Evolutionary conservation across 2,888 invertebrate genomes (phyloP), one percentile per base, ranked within the genome.

Genomic region (Steinernema hermaphroditum): DNA sequence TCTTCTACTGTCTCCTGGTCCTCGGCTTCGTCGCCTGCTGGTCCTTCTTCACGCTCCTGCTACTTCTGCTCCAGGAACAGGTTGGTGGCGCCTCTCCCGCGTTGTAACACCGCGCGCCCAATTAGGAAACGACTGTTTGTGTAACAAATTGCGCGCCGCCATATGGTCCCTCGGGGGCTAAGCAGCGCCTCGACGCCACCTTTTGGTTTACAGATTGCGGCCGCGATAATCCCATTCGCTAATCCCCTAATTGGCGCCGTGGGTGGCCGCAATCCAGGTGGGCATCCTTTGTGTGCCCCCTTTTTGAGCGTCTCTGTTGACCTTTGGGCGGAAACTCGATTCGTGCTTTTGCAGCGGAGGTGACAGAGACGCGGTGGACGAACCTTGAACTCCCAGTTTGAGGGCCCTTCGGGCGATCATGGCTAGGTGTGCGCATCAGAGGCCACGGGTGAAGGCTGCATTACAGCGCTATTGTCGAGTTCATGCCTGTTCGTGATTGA

Each of bases 11-110:
- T 24, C 72, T 81, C 2, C 43, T 78, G 29, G 54, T 78, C 12
- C 69, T 85, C 46, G 81, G 76, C 19, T 86, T 86, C 72, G 73
- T 85, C 27, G 44, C 78, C 32, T 68, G 76, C 44, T 86, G 86
- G 86, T 78, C 77, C 72, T 75, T 83, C 34, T 72, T 87, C 34
- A 85, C 86, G 4, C 34, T 86, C 19, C 57, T 79, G 22, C 79
- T 86, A 43, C 74, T 87, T 1, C 80, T 80, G 41, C 73, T 82
- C 24, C 83, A 85, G 74, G 85, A 87, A 54, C 69, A 74, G 68
- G 80, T 83, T 37, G 72, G 77, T 72, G n/a, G n/a, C n/a, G n/a
- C n/a, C n/a, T 32, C 32, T 0, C 22, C 32, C 70, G 32, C 41
- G 49, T 44, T 32, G 44, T 70, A 46, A 44, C 49, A 32, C 62